Evolutionary conservation across 2,113 vertebrate genomes (phyloP).

Genomic region (Porphyrio hochstetteri): DNA sequence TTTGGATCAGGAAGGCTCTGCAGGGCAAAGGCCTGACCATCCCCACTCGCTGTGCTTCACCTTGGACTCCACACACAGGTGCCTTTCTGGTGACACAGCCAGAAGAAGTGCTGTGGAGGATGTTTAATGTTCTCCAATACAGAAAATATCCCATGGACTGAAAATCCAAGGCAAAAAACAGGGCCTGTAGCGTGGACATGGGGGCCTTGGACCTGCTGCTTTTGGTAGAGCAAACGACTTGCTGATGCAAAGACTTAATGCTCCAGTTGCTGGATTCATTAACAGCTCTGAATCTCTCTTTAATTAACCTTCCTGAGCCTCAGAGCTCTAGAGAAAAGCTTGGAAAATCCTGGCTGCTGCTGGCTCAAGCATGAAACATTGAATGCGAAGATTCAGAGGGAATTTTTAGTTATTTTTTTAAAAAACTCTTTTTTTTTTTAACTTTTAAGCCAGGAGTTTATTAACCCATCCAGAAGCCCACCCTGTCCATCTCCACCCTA

Average conservation of each 20-base stretch:
- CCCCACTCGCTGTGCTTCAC: neutral
- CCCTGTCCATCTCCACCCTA: neutral
- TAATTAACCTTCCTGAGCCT: neutral
- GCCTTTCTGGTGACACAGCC: neutral
- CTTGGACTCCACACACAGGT: rapidly evolving
- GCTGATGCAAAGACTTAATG: neutral
- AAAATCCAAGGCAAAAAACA: neutral
- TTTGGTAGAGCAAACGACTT: neutral
- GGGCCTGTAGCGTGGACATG: neutral
- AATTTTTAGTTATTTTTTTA: neutral
- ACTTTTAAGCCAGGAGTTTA: neutral
- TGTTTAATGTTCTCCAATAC: neutral
- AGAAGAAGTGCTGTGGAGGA: neutral
- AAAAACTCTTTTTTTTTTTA: neutral
- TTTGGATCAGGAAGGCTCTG: neutral
- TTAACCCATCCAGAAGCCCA: neutral
- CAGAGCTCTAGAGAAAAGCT: neutral
- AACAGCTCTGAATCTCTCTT: neutral
- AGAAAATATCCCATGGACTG: neutral
- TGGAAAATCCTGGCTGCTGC: neutral
- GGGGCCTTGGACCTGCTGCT: neutral
- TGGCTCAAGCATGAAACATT: neutral
- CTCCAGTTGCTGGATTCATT: neutral
- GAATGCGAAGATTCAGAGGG: neutral
- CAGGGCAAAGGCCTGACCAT: neutral